Base-by-base conservation (phyloP, 2,797 vertebrate species). In the Tenualosa thibaudeaui region DNA sequence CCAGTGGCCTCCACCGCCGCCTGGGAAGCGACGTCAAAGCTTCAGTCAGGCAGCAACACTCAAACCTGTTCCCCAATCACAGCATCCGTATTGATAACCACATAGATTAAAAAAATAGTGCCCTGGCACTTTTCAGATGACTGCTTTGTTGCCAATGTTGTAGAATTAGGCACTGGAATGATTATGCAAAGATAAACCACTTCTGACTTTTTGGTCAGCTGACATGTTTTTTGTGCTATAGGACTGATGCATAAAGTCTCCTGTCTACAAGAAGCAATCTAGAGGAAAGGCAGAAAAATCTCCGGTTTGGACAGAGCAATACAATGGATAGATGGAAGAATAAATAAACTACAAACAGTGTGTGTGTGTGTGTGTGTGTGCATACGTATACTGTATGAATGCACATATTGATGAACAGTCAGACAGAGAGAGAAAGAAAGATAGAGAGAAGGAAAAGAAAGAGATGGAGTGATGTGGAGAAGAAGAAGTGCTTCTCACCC, bases 401-500 rank as follows among this genome's bases (percentile, higher is more conserved):
- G 53, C 15, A 54, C 53, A 31, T 49, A 49, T 49, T 4, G 24
- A 60, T 84, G 54, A 62, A 60, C 46, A 83, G 46, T 46, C 46
- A 60, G 58, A 60, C 0, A 17, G 31, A 71, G 0, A 37, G 12
- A 40, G 7, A 62, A 5, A 10, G 9, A 24, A 9, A 60, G 19
- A 62, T 2, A 19, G 17, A 19, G 9, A 54, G 17, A 6, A 19
- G 15, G 3, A 5, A 19, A 7, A 65, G 62, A 26, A 24, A 26
- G 12, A 71, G 3, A 3, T 13, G 62, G 62, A 31, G 24, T 86
- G 50, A 75, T 84, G 75, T 85, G n/a, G 68, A 81, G 53, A 86
- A 84, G 51, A 86, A 84, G 54, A 58, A 86, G 84, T 81, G 37
- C 17, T 43, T 84, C 95, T 98, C 95, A 99, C 98, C 98, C 97